Conservation (phyloP, 30 jellyfish, hydroid and myxozoan species). For the Clytia hemisphaerica region DNA sequence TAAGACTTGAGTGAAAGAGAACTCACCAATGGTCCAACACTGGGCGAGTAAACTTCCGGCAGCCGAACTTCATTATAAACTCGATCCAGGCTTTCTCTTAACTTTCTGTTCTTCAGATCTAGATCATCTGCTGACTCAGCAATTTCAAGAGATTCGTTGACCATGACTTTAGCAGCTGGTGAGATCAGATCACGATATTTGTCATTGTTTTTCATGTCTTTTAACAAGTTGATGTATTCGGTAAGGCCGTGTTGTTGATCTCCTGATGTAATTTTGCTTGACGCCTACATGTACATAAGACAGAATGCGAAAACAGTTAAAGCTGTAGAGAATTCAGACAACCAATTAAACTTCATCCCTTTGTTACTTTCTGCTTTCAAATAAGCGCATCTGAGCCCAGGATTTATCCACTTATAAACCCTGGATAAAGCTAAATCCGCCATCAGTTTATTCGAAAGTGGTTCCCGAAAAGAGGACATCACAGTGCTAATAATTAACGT, state of each 20-base stretch:
- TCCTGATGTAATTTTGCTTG: not conserved
- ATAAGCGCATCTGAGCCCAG: too few relatives aligned
- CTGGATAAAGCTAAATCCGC: too few relatives aligned
- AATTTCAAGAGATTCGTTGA: constrained; percentile 8
- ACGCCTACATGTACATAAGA: too few relatives aligned
- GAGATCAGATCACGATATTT: not conserved
- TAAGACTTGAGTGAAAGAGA: too few relatives aligned
- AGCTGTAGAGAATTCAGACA: too few relatives aligned
- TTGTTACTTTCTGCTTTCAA: too few relatives aligned
- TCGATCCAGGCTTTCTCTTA: constrained; percentile 18
- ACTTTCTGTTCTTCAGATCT: not conserved
- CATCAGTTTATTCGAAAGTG: too few relatives aligned
- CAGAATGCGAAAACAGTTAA: too few relatives aligned
- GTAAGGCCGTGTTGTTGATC: not conserved
- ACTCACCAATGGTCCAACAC: not conserved
- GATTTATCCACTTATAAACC: too few relatives aligned
- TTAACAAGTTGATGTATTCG: not conserved
- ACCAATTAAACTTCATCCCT: too few relatives aligned
- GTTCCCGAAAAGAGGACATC: too few relatives aligned
- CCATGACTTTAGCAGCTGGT: not conserved
- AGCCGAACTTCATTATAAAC: constrained; percentile 14
- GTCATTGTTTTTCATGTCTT: not conserved
- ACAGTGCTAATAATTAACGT: too few relatives aligned
- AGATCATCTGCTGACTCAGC: constrained; percentile 14
- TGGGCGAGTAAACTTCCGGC: constrained; percentile 10